Evolutionary conservation across 2,113 vertebrate genomes (phyloP).

Genomic region (Geococcyx californianus): DNA sequence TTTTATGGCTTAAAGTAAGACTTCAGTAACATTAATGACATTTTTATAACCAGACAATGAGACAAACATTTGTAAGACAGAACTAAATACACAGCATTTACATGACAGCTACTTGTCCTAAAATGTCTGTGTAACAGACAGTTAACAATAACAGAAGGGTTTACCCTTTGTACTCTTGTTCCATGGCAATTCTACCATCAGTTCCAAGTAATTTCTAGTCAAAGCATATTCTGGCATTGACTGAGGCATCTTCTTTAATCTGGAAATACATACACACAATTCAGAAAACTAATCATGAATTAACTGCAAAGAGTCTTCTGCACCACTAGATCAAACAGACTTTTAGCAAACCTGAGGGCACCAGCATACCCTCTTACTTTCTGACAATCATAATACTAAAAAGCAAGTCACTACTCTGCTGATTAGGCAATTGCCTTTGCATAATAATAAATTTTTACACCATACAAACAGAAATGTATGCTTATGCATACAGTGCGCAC

Average conservation of each 20-base stretch:
- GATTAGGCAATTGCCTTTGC: not conserved
- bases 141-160: not conserved
- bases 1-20: too few relatives aligned
- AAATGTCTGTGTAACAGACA: not conserved
- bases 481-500: not conserved
- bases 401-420: not conserved
- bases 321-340: not conserved
- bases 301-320: not conserved
- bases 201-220: conserved; percentile 94
- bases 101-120: not conserved
- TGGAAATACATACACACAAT: conserved; percentile 45
- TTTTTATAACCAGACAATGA: not conserved
- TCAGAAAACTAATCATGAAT: not conserved
- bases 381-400: not conserved
- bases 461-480: not conserved
- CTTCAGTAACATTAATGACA: not conserved
- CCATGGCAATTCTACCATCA: conserved; percentile 98
- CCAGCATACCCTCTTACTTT: not conserved
- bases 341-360: not conserved
- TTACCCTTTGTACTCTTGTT: conserved; percentile 90
- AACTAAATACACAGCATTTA: not conserved
- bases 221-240: conserved; percentile 97
- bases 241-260: conserved; percentile 97
- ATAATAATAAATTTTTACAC: not conserved
- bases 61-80: not conserved